Evolutionary conservation across 2,797 vertebrate species (phyloP).

Genomic region (Rhynchotus rufescens): DNA sequence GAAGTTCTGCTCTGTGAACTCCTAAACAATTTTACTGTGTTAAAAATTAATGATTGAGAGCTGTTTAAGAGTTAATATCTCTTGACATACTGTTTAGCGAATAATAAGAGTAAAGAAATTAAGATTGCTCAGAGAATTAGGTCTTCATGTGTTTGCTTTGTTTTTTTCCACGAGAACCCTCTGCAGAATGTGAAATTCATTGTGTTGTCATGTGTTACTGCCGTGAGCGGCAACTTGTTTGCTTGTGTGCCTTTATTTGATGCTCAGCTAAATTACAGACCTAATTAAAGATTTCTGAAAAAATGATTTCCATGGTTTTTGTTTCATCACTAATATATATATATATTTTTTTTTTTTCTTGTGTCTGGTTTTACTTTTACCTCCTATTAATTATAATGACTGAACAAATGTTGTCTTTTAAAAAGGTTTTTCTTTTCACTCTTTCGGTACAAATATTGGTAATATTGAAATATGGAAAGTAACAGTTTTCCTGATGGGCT

Average conservation of each 20-base stretch:
- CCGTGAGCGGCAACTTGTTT: not conserved
- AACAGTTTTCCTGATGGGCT: not conserved
- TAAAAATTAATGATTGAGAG: not conserved
- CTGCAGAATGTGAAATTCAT: constrained; percentile 20
- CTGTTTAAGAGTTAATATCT: not conserved
- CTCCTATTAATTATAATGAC: not conserved
- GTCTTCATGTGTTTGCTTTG: not conserved
- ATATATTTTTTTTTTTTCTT: not conserved
- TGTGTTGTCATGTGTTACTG: not conserved
- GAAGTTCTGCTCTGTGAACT: not conserved
- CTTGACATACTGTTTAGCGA: not conserved
- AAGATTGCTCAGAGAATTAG: not conserved
- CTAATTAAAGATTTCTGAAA: not conserved
- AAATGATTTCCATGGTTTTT: not conserved
- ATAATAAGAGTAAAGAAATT: not conserved
- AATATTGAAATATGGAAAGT: not conserved
- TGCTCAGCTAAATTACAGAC: constrained; percentile 4
- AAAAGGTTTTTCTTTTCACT: not conserved
- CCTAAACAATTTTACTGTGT: not conserved
- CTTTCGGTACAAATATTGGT: not conserved
- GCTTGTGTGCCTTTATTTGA: not conserved
- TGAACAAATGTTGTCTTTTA: not conserved
- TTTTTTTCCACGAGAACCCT: not conserved
- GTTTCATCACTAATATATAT: not conserved
- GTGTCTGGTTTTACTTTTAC: not conserved